These are phyloP conservation scores for Trachelus tabidus DNA, from an alignment of 2,888 invertebrate species.

Conservation along the genomic window DNA sequence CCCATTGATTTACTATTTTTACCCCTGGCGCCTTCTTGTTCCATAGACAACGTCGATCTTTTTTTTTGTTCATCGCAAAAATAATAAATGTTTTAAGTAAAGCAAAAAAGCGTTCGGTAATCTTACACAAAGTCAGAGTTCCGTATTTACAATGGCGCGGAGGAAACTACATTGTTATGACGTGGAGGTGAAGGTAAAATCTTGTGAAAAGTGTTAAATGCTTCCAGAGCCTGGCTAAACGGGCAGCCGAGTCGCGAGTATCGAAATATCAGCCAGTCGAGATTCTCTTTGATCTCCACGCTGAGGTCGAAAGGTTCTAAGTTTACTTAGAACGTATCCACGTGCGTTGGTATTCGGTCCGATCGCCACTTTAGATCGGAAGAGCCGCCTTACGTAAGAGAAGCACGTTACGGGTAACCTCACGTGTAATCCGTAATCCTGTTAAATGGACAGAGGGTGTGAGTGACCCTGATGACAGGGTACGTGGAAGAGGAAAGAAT, in stretches of 20 bases:
- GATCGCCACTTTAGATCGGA: slow-evolving; percentile 8
- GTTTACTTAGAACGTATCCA: background rate
- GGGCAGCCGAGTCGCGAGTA: too few species aligned
- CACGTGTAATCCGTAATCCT: slow-evolving; percentile 29
- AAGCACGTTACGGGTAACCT: background rate
- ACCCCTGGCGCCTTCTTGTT: background rate
- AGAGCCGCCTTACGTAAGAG: slow-evolving; percentile 29
- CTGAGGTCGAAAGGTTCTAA: too few species aligned
- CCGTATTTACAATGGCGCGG: background rate
- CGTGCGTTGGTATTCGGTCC: background rate
- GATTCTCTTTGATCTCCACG: background rate
- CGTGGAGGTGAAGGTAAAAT: background rate
- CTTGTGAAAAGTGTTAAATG: background rate
- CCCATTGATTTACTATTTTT: background rate
- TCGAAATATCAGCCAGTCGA: background rate
- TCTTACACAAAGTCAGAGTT: background rate
- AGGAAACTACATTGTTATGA: background rate
- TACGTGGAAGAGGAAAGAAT: background rate
- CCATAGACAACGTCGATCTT: too few species aligned
- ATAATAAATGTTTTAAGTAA: too few species aligned
- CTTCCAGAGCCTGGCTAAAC: too few species aligned
- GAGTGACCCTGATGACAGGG: background rate
- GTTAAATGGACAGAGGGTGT: slow-evolving; percentile 19
- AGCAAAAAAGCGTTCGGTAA: background rate
- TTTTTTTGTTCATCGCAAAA: too few species aligned